Evolutionary conservation across 1,140 invertebrate species (phyloP).

Genomic region (Bombus consobrinus): DNA sequence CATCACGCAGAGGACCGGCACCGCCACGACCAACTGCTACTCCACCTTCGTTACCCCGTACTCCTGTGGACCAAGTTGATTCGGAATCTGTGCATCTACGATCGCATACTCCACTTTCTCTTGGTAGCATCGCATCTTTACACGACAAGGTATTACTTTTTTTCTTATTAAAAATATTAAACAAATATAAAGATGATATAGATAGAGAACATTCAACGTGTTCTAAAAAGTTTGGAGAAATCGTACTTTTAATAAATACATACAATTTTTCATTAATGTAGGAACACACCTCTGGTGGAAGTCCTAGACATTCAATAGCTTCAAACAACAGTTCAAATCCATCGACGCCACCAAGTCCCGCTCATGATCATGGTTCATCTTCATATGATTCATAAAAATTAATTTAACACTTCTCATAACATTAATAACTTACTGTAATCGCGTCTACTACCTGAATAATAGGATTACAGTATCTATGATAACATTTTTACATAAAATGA

Average conservation of each 20-base stretch:
- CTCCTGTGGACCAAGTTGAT: constrained; percentile 82
- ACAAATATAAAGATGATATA: background rate
- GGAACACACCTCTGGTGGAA: constrained; percentile 84
- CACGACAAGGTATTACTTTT: constrained; percentile 85
- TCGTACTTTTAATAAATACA: background rate
- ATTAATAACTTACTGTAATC: constrained; percentile 35
- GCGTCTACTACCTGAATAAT: constrained; percentile 26
- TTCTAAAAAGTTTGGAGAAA: constrained; percentile 12
- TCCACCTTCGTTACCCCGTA: constrained; percentile 83
- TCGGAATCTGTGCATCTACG: constrained; percentile 83
- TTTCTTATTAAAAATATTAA: constrained; percentile 9
- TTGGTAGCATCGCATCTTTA: constrained; percentile 89
- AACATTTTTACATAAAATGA: constrained; percentile 20
- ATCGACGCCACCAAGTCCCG: constrained; percentile 89
- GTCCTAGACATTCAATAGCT: constrained; percentile 90
- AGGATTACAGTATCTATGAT: constrained; percentile 43
- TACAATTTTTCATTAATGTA: constrained; percentile 65
- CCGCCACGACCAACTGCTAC: constrained; percentile 83
- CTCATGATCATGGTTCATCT: constrained; percentile 88
- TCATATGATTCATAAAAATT: constrained; percentile 85
- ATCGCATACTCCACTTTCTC: constrained; percentile 86
- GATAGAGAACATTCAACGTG: background rate
- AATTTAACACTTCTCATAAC: constrained; percentile 42
- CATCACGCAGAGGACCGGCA: constrained; percentile 81
- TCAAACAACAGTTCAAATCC: constrained; percentile 92